Conservation (phyloP, 1,140 invertebrate genomes). For the Drosophila pruinosa region DNA sequence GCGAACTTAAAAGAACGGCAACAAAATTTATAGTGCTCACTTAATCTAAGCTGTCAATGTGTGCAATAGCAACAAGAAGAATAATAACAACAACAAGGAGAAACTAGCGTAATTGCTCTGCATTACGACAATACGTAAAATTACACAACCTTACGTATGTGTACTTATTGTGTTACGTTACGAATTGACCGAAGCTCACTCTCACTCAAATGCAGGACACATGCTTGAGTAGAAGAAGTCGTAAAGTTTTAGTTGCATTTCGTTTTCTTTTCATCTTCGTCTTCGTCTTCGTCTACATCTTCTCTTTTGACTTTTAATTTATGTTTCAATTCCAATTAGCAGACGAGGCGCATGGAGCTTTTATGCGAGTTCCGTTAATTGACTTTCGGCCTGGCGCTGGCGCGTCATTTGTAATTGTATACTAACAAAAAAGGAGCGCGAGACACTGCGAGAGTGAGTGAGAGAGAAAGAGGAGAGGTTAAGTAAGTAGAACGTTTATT, state of each 20-base stretch:
- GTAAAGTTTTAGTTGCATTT: constrained; percentile 77
- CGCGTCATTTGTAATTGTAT: constrained; percentile 80
- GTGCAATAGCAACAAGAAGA: constrained; percentile 21
- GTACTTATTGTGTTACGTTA: constrained; percentile 42
- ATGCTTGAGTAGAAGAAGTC: constrained; percentile 45
- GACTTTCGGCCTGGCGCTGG: constrained; percentile 77
- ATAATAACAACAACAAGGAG: neutral
- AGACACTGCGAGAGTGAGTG: neutral
- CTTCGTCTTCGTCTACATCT: constrained; percentile 48
- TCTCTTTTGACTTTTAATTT: constrained; percentile 72
- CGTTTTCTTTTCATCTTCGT: constrained; percentile 39
- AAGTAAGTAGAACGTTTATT: constrained; percentile 51
- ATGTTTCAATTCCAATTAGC: constrained; percentile 82
- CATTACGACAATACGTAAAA: constrained; percentile 69
- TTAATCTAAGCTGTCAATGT: constrained; percentile 80
- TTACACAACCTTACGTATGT: constrained; percentile 46
- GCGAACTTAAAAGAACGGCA: constrained; percentile 3
- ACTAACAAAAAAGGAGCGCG: constrained; percentile 20
- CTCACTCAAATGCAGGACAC: neutral
- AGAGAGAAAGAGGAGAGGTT: constrained; percentile 1
- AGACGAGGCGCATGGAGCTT: constrained; percentile 60
- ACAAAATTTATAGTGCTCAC: constrained; percentile 66
- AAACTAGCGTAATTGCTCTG: constrained; percentile 61
- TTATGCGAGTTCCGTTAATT: constrained; percentile 73
- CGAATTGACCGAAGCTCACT: constrained; percentile 42